Percentiles rank a stretch among this genome's conserved stretches.
phyloP scores from a whole-genome alignment of 1,140 invertebrate genomes.

The Dinothrombium tinctorium region DNA sequence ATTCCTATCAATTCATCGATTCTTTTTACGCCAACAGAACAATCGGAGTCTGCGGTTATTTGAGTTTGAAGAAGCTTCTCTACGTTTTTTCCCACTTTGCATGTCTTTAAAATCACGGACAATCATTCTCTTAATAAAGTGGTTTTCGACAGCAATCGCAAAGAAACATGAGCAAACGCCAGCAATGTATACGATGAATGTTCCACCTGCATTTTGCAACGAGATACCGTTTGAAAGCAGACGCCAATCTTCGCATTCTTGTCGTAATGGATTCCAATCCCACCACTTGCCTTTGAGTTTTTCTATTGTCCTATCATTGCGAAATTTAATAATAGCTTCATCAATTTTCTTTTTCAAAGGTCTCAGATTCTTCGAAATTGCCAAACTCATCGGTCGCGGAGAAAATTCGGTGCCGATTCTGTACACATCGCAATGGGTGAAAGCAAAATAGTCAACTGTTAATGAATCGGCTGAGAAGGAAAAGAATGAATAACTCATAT shows the following conservation, averaged over 20 bases:
- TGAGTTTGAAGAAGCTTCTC: too few species aligned
- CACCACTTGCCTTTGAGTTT: constrained; percentile 85
- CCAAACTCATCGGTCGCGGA: constrained; percentile 80
- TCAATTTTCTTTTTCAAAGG: constrained; percentile 52
- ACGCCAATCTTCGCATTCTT: constrained; percentile 1
- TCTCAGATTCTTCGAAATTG: constrained; percentile 60
- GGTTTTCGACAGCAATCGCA: constrained; percentile 53
- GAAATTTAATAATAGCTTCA: not conserved
- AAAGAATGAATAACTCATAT: not conserved
- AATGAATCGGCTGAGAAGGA: not conserved
- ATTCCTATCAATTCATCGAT: too few species aligned
- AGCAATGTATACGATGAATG: constrained; percentile 85
- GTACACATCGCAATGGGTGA: constrained; percentile 71
- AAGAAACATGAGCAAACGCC: constrained; percentile 71
- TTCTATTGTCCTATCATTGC: constrained; percentile 70
- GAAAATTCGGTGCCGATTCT: constrained; percentile 84
- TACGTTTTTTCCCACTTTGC: too few species aligned
- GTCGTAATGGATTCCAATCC: constrained; percentile 48
- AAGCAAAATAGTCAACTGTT: constrained; percentile 47
- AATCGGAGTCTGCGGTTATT: too few species aligned
- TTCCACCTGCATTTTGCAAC: constrained; percentile 84
- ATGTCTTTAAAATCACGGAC: too few species aligned
- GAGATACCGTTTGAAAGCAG: constrained; percentile 42
- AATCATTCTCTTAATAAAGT: not conserved
- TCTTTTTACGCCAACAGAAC: too few species aligned